Base-by-base conservation (phyloP, 2,888 invertebrate genomes). In the Nebria brevicollis region DNA sequence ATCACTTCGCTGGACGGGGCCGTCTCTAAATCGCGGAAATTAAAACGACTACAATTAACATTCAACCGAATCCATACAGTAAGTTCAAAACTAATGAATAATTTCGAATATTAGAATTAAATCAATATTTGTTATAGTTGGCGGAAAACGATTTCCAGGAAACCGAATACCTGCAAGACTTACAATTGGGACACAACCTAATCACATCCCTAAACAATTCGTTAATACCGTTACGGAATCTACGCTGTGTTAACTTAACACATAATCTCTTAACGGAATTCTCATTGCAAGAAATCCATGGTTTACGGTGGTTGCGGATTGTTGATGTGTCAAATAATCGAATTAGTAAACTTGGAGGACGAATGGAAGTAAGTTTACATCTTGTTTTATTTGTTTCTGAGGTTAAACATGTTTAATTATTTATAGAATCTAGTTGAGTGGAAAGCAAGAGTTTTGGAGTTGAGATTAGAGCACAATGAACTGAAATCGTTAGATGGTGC, bases 271-370 rank as follows among this genome's bases (percentile, higher is more conserved):
- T 96, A 81, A 91, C 91, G 0, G 95, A 95, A 86, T 96, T 96
- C 89, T 95, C 95, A 0, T 91, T 96, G 86, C 93, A 94, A 87
- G 95, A 96, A 88, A 92, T 96, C 72, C 93, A 93, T 81, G 95
- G 95, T 0, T 88, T 96, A 82, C 92, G 92, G 83, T 91, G 92
- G 83, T 89, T 96, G n/a, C 92, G 92, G 74, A 91, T 93, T 15
- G 91, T 96, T 79, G 96, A 96, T 89, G 90, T 96, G 34, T 95
- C 95, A 2, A 91, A 93, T 86, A 96, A 96, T 87, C 92, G 91
- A 87, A 95, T 96, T 79, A 91, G 90, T 75, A 92, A 91, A 72
- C 88, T 95, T 54, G 91, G 91, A 13, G 94, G 94, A 72, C 91
- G 93, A 82, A 93, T 93, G 86, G 92, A 93, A 87, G 93, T 93